phyloP scores from a whole-genome alignment of 1,140 invertebrate genomes.

The Zaprionus kolodkinae region DNA sequence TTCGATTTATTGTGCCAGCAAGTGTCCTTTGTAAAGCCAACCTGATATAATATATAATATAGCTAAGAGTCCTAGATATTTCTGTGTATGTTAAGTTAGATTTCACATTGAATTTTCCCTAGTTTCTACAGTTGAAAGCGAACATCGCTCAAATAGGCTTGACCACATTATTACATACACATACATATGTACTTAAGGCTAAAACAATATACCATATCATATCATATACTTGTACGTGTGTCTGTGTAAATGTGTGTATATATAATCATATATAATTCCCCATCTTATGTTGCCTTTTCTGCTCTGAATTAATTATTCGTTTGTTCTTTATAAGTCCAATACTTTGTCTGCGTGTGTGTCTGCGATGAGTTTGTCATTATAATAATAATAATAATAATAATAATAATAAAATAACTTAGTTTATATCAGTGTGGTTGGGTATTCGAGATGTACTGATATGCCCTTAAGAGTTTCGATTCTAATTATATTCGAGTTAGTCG shows the following conservation, averaged over 20 bases:
- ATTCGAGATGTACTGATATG: constrained; percentile 68
- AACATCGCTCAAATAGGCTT: constrained; percentile 81
- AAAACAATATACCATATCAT: constrained; percentile 55
- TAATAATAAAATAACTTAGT: constrained; percentile 77
- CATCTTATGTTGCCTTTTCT: constrained; percentile 11
- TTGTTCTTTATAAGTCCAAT: constrained; percentile 76
- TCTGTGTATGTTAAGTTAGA: constrained; percentile 47
- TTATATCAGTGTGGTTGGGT: constrained; percentile 68
- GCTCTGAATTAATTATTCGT: constrained; percentile 32
- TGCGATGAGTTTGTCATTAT: constrained; percentile 60
- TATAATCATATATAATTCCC: constrained; percentile 13
- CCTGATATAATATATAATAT: constrained; percentile 21
- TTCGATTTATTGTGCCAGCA: constrained; percentile 8
- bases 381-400: constrained; percentile 56
- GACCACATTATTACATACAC: constrained; percentile 52
- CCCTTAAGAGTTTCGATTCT: constrained; percentile 71
- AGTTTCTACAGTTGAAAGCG: constrained; percentile 80
- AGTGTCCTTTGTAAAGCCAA: constrained; percentile 28
- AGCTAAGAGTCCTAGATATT: constrained; percentile 29
- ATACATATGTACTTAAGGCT: constrained; percentile 54
- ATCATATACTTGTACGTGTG: constrained; percentile 30
- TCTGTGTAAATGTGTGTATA: background rate
- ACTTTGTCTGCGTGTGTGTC: constrained; percentile 30
- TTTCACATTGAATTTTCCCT: constrained; percentile 67
- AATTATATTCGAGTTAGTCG: constrained; percentile 57